Evolutionary conservation across 2,113 vertebrate species (phyloP).

Genomic region (Nannospalax galili): DNA sequence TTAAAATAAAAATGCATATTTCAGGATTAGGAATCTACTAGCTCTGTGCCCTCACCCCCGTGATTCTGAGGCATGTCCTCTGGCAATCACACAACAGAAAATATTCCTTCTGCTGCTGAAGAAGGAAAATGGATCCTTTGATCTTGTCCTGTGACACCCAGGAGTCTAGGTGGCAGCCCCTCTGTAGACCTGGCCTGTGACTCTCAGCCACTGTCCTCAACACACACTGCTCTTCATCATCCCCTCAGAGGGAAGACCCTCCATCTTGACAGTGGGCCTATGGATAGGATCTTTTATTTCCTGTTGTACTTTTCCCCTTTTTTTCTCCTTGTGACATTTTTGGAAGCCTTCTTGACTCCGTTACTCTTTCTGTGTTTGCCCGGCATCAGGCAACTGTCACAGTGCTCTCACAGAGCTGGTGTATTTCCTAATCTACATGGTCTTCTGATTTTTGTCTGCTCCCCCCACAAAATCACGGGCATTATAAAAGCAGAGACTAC

Average conservation of each 20-base stretch:
- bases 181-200: not conserved
- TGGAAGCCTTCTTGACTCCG: not conserved
- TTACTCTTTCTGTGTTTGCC: not conserved
- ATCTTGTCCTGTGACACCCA: no score
- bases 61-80: no score
- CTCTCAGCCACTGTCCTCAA: not conserved
- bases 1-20: conserved; percentile 20
- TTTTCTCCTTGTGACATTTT: not conserved
- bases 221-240: not conserved
- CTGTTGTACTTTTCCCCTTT: rapidly evolving
- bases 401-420: not conserved
- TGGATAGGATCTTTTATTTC: not conserved
- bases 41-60: no score
- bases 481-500: not conserved
- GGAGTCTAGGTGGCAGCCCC: no score
- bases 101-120: no score
- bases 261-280: not conserved
- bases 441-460: not conserved
- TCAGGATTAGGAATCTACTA: not conserved
- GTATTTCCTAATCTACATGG: not conserved
- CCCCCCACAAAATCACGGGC: not conserved
- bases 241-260: not conserved
- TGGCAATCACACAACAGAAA: no score
- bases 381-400: not conserved
- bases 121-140: no score